A percentile compares a stretch with the other conserved stretches of the same genome.
These are phyloP conservation scores for Automeris io DNA, from an alignment of 2,888 invertebrate species.

Conservation along the genomic window DNA sequence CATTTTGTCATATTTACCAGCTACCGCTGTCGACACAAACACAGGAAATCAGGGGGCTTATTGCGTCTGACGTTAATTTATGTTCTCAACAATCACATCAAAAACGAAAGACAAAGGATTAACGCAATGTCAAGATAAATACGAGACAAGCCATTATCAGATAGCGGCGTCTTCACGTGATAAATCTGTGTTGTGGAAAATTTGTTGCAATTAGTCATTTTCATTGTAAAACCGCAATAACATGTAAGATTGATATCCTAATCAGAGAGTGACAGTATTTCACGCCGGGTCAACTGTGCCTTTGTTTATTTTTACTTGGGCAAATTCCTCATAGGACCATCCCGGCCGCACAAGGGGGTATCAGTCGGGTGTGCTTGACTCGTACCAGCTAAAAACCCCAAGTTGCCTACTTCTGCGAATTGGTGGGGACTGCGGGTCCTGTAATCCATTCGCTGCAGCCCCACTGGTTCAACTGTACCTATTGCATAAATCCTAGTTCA, in stretches of 20 bases:
- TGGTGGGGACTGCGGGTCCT: too few relatives aligned
- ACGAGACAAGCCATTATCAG: slow-evolving; percentile 11
- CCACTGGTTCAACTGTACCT: too few relatives aligned
- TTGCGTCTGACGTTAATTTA: slow-evolving; percentile 9
- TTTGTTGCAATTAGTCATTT: slow-evolving; percentile 35
- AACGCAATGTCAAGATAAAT: slow-evolving; percentile 20
- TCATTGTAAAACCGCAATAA: slow-evolving; percentile 6
- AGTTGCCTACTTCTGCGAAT: too few relatives aligned
- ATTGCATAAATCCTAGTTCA: too few relatives aligned
- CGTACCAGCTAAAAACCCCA: too few relatives aligned
- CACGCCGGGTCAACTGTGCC: too few relatives aligned
- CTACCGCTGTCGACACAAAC: slow-evolving; percentile 15
- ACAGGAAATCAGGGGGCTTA: slow-evolving; percentile 18
- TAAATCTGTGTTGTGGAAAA: slow-evolving; percentile 35
- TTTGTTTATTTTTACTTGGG: too few relatives aligned
- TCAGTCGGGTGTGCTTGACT: too few relatives aligned
- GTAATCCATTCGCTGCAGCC: too few relatives aligned
- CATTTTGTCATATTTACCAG: slow-evolving; percentile 14
- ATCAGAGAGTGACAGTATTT: too few relatives aligned
- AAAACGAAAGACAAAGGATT: slow-evolving; percentile 11
- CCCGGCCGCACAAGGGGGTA: too few relatives aligned
- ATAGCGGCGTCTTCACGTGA: slow-evolving; percentile 6
- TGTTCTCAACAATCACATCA: slow-evolving; percentile 11
- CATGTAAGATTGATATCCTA: slow-evolving; percentile 6
- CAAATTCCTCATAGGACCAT: too few relatives aligned